These are phyloP conservation scores for Numenius arquata DNA, from an alignment of 2,113 vertebrate species.

Conservation along the genomic window DNA sequence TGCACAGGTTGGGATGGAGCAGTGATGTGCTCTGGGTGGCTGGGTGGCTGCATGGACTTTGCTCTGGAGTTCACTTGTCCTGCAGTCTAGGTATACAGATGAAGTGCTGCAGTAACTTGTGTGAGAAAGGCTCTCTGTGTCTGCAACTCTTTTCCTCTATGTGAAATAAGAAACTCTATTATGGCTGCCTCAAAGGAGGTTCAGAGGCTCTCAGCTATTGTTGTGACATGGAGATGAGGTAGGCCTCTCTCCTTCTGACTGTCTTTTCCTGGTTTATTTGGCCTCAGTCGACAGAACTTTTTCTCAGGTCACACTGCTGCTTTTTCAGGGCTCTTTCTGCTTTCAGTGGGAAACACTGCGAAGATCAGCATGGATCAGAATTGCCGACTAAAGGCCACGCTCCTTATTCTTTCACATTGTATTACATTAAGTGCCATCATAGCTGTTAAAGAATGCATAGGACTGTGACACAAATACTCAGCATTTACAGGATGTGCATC, in stretches of 20 bases:
- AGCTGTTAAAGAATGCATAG: background rate
- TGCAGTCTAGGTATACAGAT: background rate
- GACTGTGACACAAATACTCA: background rate
- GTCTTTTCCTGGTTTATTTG: background rate
- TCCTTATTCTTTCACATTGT: background rate
- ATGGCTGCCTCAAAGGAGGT: background rate
- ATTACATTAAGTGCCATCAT: background rate
- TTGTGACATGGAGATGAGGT: background rate
- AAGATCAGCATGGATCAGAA: background rate
- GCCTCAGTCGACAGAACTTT: background rate
- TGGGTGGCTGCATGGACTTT: background rate
- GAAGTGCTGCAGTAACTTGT: background rate
- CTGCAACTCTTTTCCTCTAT: background rate
- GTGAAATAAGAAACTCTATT: background rate
- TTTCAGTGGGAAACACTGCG: background rate
- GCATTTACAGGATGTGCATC: background rate
- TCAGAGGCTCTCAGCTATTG: background rate
- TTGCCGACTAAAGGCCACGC: background rate
- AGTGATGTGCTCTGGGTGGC: background rate
- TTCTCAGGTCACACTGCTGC: background rate
- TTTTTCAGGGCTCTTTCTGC: background rate
- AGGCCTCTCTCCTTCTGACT: background rate
- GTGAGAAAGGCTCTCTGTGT: background rate
- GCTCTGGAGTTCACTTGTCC: background rate
- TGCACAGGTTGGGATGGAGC: background rate